Percentiles rank a stretch among this genome's conserved stretches.
These are phyloP conservation scores for Drosophila sordidula DNA, from an alignment of 2,888 invertebrate species.

Conservation along the genomic window DNA sequence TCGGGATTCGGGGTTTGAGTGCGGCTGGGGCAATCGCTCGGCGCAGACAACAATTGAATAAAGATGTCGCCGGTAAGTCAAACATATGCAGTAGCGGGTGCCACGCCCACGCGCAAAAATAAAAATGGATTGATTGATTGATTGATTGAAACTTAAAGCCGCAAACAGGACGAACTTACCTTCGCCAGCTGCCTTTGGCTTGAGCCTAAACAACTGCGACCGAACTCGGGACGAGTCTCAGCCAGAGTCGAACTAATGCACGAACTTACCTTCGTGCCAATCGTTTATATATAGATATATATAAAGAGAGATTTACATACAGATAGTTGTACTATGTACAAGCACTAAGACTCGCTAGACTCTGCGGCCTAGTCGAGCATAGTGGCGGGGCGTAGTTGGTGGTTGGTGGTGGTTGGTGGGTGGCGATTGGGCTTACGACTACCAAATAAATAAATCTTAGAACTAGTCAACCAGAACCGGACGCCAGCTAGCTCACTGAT, in stretches of 20 bases:
- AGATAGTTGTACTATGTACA: constrained; percentile 58
- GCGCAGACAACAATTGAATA: constrained; percentile 72
- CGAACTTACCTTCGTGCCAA: constrained; percentile 79
- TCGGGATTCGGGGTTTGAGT: constrained; percentile 8
- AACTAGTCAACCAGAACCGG: constrained; percentile 35
- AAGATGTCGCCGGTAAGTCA: constrained; percentile 78
- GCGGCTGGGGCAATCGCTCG: constrained; percentile 16
- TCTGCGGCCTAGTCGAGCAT: constrained; percentile 68
- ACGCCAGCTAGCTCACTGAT: constrained; percentile 87
- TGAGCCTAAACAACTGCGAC: constrained; percentile 56
- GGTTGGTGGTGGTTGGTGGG: constrained; percentile 29
- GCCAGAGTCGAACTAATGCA: constrained; percentile 58
- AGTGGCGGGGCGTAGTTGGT: constrained; percentile 39
- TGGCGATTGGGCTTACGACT: constrained; percentile 47
- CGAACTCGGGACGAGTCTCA: constrained; percentile 20
- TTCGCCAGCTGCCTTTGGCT: constrained; percentile 60
- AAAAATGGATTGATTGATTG: constrained; percentile 58
- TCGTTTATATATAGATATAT: constrained; percentile 12
- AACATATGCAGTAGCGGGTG: constrained; percentile 61
- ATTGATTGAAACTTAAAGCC: constrained; percentile 66
- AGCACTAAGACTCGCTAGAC: constrained; percentile 68
- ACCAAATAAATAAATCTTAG: constrained; percentile 67
- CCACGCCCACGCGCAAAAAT: constrained; percentile 59
- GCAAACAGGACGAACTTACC: constrained; percentile 74
- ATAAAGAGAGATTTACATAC: constrained; percentile 15